A percentile compares a stretch with the other conserved stretches of the same genome.
Conservation (phyloP, 1,140 invertebrate species). For the Drosophila pectinifera region DNA sequence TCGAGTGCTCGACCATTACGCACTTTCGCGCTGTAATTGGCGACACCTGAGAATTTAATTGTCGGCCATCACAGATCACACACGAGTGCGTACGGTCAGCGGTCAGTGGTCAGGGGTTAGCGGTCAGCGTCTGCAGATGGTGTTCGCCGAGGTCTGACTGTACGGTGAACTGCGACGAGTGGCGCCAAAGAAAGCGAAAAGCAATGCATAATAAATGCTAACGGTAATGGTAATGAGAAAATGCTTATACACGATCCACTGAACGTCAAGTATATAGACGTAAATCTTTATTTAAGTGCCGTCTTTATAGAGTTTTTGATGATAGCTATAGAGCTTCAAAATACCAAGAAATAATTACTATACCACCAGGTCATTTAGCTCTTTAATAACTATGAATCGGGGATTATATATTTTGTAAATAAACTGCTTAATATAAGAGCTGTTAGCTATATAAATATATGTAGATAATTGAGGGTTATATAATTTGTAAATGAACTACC, state of each 20-base stretch:
- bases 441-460: too few species aligned
- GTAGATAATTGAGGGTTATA: too few species aligned
- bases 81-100: neutral
- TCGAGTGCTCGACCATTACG: constrained; percentile 67
- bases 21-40: constrained; percentile 65
- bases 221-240: constrained; percentile 55
- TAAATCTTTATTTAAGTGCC: neutral
- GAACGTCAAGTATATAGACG: constrained; percentile 6
- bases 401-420: too few species aligned
- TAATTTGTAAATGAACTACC: too few species aligned
- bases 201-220: constrained; percentile 47
- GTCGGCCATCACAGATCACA: constrained; percentile 17
- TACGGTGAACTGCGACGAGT: constrained; percentile 15
- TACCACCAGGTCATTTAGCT: too few species aligned
- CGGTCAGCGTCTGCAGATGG: constrained; percentile 24
- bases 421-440: too few species aligned
- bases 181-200: constrained; percentile 61
- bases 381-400: too few species aligned
- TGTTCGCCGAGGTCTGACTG: constrained; percentile 21
- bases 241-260: constrained; percentile 43
- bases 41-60: constrained; percentile 76
- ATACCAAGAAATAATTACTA: too few species aligned
- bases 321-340: too few species aligned
- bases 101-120: constrained; percentile 45
- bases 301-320: neutral